Evolutionary conservation across 2,113 vertebrate species (phyloP).

Genomic region (Boulengerochromis microlepis): DNA sequence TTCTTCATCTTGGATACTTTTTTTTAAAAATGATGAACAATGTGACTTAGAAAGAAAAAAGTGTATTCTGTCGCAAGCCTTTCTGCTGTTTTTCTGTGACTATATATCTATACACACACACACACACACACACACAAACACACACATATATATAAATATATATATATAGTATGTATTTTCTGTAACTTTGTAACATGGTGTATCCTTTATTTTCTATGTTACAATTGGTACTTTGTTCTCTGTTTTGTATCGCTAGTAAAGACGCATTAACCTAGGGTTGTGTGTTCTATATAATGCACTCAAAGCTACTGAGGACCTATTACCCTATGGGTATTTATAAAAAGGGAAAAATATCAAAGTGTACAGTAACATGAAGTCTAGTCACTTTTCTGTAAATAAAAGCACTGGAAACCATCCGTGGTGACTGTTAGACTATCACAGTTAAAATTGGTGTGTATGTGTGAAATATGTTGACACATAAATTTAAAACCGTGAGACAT

Average conservation of each 20-base stretch:
- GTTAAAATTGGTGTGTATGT: conserved; percentile 78
- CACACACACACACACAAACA: neutral
- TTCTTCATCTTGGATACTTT: conserved; percentile 27
- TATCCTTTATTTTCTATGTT: conserved; percentile 79
- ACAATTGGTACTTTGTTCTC: conserved; percentile 61
- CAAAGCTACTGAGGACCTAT: conserved; percentile 95
- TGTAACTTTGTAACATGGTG: conserved; percentile 88
- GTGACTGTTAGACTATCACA: conserved; percentile 77
- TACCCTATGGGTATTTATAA: conserved; percentile 99
- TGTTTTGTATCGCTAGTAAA: conserved; percentile 71
- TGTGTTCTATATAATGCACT: conserved; percentile 95
- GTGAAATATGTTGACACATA: conserved; percentile 82
- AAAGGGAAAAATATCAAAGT: conserved; percentile 89
- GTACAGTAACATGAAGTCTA: conserved; percentile 84
- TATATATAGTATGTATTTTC: conserved; percentile 69
- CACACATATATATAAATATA: neutral
- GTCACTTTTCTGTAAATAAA: conserved; percentile 97
- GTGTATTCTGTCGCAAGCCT: conserved; percentile 74
- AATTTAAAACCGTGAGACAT: conserved; percentile 75
- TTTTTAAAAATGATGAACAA: conserved; percentile 67
- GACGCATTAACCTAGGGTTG: conserved; percentile 94
- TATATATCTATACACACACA: conserved; percentile 13
- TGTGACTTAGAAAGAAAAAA: conserved; percentile 79
- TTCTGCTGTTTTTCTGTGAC: conserved; percentile 76
- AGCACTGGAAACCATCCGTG: conserved; percentile 84